Evolutionary conservation across 2,113 vertebrate genomes (phyloP).

Genomic region (Crotalus tigris): DNA sequence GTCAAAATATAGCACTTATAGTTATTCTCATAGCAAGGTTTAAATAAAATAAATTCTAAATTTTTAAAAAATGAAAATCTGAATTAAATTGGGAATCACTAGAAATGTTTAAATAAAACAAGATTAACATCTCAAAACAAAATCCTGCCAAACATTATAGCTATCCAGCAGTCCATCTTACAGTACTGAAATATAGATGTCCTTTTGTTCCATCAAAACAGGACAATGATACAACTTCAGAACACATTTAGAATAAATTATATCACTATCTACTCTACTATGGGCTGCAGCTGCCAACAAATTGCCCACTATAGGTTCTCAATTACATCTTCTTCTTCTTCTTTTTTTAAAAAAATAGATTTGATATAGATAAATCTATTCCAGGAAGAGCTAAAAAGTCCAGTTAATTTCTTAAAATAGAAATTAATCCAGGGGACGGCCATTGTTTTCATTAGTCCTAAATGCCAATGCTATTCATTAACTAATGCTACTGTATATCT

Average conservation of each 20-base stretch:
- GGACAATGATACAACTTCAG: accelerated
- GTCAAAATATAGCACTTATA: constrained; percentile 62
- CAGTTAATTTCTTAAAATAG: background rate
- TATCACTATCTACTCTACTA: background rate
- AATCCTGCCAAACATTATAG: constrained; percentile 22
- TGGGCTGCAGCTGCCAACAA: background rate
- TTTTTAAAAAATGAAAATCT: constrained; percentile 48
- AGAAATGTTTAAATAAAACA: constrained; percentile 51
- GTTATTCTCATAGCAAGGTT: constrained; percentile 56
- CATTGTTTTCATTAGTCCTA: background rate
- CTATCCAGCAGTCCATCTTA: constrained; percentile 62
- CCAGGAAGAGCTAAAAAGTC: background rate
- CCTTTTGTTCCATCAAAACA: background rate
- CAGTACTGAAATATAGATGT: constrained; percentile 1
- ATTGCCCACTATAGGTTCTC: background rate
- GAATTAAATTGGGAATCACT: constrained; percentile 56
- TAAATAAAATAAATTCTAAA: constrained; percentile 52
- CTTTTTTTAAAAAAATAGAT: background rate
- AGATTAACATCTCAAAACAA: background rate
- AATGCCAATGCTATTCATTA: background rate
- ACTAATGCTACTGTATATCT: background rate
- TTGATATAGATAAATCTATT: background rate
- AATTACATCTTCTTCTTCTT: background rate
- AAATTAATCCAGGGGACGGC: background rate
- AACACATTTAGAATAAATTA: constrained; percentile 28